Conservation (phyloP, 2,888 invertebrate genomes). For the Nymphalis c-album region DNA sequence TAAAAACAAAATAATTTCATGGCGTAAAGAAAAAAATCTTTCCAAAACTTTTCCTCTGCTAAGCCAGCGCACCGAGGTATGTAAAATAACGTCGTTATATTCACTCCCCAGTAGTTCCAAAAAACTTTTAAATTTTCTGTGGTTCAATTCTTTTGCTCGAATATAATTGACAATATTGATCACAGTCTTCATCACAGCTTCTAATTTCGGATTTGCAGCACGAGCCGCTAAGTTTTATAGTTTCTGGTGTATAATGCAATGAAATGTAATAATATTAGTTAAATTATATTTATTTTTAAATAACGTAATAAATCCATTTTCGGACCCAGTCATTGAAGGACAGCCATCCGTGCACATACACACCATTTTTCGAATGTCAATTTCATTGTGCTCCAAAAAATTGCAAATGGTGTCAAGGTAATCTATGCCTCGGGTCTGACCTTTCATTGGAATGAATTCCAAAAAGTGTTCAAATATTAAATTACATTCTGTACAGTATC, state of each 20-base stretch:
- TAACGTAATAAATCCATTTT: constrained; percentile 31
- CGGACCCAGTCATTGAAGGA: constrained; percentile 33
- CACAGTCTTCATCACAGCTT: constrained; percentile 18
- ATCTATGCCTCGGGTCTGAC: constrained; percentile 27
- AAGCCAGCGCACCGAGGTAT: not conserved
- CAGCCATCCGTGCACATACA: constrained; percentile 4
- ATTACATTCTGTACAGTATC: not conserved
- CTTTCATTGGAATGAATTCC: constrained; percentile 32
- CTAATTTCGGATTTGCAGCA: constrained; percentile 7
- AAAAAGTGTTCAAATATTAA: constrained; percentile 10
- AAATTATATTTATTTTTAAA: constrained; percentile 20
- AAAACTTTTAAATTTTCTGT: constrained; percentile 9
- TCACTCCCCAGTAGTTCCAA: not conserved
- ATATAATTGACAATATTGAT: constrained; percentile 13
- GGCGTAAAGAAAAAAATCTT: too few species aligned
- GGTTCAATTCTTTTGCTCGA: constrained; percentile 14
- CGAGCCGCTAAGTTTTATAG: too few species aligned
- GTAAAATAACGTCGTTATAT: not conserved
- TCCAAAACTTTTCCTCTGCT: too few species aligned
- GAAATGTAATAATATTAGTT: constrained; percentile 29
- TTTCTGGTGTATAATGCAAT: constrained; percentile 33
- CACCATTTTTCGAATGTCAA: constrained; percentile 4
- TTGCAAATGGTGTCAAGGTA: not conserved
- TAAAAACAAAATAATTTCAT: too few species aligned
- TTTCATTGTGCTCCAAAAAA: not conserved